Percentiles rank a stretch among this genome's conserved stretches.
Conservation (phyloP, 2,113 vertebrate genomes). For the Balaeniceps rex region DNA sequence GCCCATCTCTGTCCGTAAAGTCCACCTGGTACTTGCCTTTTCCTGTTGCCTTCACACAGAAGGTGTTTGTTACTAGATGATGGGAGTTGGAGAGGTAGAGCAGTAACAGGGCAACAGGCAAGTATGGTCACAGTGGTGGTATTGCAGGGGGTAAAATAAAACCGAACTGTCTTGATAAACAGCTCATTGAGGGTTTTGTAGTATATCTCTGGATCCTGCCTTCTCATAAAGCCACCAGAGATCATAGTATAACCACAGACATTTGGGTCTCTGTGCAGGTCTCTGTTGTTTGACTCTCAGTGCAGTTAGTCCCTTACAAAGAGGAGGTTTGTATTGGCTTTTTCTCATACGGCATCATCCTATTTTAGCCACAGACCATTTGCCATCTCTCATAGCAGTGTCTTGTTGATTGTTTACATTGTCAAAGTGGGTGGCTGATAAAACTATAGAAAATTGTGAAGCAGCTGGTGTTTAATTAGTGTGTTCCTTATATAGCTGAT, state of each 20-base stretch:
- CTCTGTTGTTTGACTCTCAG: background rate
- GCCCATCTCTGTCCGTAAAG: background rate
- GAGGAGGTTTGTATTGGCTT: background rate
- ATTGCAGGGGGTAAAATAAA: background rate
- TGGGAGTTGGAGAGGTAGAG: accelerated
- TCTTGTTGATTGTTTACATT: background rate
- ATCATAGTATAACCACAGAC: background rate
- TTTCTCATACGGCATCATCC: background rate
- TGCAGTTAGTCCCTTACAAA: background rate
- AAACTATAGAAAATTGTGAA: background rate
- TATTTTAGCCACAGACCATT: background rate
- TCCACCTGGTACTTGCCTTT: background rate
- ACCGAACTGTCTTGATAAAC: background rate
- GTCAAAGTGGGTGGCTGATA: background rate
- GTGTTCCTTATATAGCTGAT: background rate
- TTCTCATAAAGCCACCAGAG: background rate
- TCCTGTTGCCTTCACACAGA: background rate
- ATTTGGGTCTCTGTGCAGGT: background rate
- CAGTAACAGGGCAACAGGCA: background rate
- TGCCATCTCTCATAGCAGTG: background rate
- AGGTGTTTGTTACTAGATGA: background rate
- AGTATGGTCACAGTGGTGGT: background rate
- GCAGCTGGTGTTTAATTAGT: background rate
- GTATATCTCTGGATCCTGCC: background rate
- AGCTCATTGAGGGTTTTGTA: background rate